These are phyloP conservation scores for Dendrolimus punctatus DNA, from an alignment of 1,140 invertebrate species.

Conservation along the genomic window DNA sequence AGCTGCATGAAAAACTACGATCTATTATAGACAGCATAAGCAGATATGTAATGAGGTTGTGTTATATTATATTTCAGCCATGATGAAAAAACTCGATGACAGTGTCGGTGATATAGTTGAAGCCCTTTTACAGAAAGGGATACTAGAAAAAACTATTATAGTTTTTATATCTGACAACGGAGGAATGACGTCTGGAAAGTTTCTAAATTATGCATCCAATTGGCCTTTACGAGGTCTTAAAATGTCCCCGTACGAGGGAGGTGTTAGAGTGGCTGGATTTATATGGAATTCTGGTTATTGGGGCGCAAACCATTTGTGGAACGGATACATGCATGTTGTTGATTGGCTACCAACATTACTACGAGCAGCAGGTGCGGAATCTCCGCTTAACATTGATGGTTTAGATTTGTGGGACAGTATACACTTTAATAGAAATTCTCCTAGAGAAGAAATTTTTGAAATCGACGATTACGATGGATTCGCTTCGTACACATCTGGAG, in stretches of 20 bases:
- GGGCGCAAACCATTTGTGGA: conserved; percentile 75
- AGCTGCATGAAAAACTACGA: too few relatives aligned
- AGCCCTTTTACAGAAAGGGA: conserved; percentile 41
- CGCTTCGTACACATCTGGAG: conserved; percentile 33
- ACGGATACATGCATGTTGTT: conserved; percentile 84
- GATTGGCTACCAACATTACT: conserved; percentile 92
- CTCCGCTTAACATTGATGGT: conserved; percentile 41
- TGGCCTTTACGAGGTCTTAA: conserved; percentile 89
- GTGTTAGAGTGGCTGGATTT: conserved; percentile 81
- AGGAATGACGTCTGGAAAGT: conserved; percentile 79
- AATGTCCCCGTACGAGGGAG: conserved; percentile 90
- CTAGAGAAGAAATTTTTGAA: conserved; percentile 40
- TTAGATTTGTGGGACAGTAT: conserved; percentile 47
- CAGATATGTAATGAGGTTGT: too few relatives aligned
- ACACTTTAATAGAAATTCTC: conserved; percentile 28
- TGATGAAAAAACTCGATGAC: conserved; percentile 90
- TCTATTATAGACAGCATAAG: too few relatives aligned
- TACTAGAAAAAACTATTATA: conserved; percentile 78
- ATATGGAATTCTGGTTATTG: conserved; percentile 83
- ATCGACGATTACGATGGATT: conserved; percentile 45
- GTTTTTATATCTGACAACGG: conserved; percentile 88
- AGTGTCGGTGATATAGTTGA: conserved; percentile 81
- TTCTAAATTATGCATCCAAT: conserved; percentile 88
- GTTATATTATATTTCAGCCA: conserved; percentile 74
- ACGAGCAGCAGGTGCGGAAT: conserved; percentile 26